Conservation (phyloP, 2,888 invertebrate species). For the Plagodis dolabraria region DNA sequence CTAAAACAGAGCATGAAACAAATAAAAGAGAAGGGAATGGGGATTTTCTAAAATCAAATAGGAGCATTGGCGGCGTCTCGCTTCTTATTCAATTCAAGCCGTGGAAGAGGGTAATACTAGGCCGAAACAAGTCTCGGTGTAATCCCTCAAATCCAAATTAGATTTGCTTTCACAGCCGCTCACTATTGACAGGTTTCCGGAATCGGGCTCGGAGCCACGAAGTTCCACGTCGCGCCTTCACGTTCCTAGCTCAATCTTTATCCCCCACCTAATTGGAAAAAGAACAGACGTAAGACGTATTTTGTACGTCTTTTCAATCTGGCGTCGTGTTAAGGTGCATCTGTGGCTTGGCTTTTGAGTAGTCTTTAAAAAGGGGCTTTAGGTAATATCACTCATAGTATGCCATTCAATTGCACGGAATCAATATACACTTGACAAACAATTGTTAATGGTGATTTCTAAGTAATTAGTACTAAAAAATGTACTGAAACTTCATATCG, state of each 20-base stretch:
- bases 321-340: constrained; percentile 5
- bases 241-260: constrained; percentile 60
- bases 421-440: no score
- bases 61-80: constrained; percentile 58
- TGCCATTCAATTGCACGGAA: no score
- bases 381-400: no score
- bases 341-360: constrained; percentile 8
- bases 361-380: neutral
- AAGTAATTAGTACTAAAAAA: no score
- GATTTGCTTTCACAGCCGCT: constrained; percentile 80
- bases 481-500: no score
- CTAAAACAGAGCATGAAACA: constrained; percentile 5
- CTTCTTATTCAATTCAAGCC: constrained; percentile 71
- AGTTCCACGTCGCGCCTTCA: constrained; percentile 43
- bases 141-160: constrained; percentile 84
- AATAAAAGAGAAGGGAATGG: constrained; percentile 36
- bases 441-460: no score
- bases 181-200: constrained; percentile 76
- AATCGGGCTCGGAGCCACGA: constrained; percentile 29
- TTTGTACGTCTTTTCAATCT: constrained; percentile 14
- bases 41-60: constrained; percentile 59
- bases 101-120: constrained; percentile 69
- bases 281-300: constrained; percentile 35
- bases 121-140: constrained; percentile 80
- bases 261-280: constrained; percentile 64